phyloP scores from a whole-genome alignment of 1,140 invertebrate genomes.

The Zaprionus inermis region DNA sequence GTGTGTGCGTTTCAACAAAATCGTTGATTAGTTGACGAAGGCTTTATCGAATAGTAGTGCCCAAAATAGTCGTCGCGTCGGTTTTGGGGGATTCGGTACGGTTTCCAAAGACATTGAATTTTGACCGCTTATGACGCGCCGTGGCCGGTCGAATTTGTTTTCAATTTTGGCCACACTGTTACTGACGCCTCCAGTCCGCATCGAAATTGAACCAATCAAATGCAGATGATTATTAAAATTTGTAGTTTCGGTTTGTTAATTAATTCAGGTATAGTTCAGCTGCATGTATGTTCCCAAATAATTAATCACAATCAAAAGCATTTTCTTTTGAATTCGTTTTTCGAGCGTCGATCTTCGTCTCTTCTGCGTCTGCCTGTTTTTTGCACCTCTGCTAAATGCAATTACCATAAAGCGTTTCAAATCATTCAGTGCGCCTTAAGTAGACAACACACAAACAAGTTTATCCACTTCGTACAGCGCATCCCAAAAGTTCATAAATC shows the following conservation, averaged over 20 bases:
- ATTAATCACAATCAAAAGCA: not conserved
- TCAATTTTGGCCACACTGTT: not conserved
- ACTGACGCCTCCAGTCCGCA: conserved; percentile 1
- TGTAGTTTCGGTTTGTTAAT: not conserved
- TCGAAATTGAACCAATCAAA: not conserved
- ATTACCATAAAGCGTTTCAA: not conserved
- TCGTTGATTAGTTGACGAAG: conserved; percentile 8
- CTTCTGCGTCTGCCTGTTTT: not conserved
- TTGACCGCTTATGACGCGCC: not conserved
- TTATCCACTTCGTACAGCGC: not conserved
- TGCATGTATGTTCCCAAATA: not conserved
- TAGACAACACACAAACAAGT: not conserved
- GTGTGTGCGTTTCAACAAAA: not conserved
- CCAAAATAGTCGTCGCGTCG: conserved; percentile 1
- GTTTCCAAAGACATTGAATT: conserved; percentile 8
- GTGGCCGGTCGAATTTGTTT: not conserved
- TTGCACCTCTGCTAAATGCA: conserved; percentile 1
- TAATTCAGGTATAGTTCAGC: not conserved
- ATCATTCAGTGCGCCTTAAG: conserved; percentile 1
- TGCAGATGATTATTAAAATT: not conserved
- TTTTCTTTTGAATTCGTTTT: not conserved
- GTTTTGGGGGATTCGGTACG: not conserved
- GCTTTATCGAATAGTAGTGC: not conserved
- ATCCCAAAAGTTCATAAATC: conserved; percentile 9
- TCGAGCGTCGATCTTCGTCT: not conserved